Evolutionary conservation across 2,888 invertebrate species (phyloP).

Genomic region (Parthenolecanium corni): DNA sequence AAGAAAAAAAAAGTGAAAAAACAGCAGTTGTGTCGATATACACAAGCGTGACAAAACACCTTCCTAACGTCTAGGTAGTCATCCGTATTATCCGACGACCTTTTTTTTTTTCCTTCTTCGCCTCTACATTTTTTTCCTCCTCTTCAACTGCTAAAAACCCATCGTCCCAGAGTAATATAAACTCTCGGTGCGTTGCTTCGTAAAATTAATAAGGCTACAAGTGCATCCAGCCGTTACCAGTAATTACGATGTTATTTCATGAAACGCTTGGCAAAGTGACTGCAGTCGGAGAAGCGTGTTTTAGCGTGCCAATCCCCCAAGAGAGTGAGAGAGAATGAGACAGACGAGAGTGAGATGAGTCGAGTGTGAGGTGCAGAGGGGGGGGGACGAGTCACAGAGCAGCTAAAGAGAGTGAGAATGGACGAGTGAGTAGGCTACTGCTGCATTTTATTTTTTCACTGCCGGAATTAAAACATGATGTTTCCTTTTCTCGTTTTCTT

Average conservation of each 20-base stretch:
- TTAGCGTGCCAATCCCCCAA: no score
- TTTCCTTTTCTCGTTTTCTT: no score
- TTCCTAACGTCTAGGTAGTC: background rate
- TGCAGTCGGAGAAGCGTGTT: background rate
- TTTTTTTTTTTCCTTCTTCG: background rate
- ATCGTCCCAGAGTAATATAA: background rate
- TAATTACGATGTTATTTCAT: slow-evolving; percentile 4
- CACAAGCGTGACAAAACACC: slow-evolving; percentile 7
- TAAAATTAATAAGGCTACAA: background rate
- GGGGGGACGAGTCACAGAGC: no score
- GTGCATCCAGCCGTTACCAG: slow-evolving; percentile 7
- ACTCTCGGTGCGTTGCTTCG: background rate
- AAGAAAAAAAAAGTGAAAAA: no score
- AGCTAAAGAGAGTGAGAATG: no score
- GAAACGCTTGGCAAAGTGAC: background rate
- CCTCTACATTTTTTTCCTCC: background rate
- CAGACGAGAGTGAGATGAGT: no score
- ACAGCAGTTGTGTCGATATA: no score
- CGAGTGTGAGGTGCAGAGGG: no score
- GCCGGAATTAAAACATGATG: no score
- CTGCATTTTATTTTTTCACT: no score
- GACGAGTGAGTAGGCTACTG: no score
- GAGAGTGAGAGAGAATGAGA: no score
- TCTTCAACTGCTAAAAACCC: background rate
- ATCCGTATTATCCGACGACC: background rate